Evolutionary conservation across 2,113 vertebrate species (phyloP).

Genomic region (Hydrochoerus hydrochaeris): DNA sequence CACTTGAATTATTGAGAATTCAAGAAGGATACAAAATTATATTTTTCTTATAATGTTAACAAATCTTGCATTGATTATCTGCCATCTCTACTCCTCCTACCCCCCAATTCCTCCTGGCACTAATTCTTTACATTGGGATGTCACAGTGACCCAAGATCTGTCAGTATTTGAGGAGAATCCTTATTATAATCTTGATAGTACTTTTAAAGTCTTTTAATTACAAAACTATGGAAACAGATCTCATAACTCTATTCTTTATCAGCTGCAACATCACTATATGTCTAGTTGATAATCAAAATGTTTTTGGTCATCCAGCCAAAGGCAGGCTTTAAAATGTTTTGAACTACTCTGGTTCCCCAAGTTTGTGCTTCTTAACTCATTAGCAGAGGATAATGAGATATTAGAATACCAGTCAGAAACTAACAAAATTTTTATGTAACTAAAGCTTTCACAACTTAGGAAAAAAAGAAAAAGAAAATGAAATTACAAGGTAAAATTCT

Average conservation of each 20-base stretch:
- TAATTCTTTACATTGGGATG: background rate
- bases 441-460: background rate
- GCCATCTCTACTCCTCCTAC: background rate
- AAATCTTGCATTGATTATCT: constrained; percentile 1
- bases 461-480: background rate
- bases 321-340: background rate
- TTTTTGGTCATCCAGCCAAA: background rate
- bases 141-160: background rate
- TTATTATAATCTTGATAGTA: background rate
- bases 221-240: background rate
- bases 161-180: background rate
- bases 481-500: background rate
- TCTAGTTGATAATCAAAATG: background rate
- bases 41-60: background rate
- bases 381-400: background rate
- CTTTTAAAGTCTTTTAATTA: background rate
- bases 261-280: background rate
- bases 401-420: background rate
- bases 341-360: background rate
- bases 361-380: background rate
- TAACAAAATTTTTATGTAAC: background rate
- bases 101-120: background rate
- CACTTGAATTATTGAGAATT: background rate
- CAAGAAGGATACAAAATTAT: background rate
- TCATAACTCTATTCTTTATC: background rate